A percentile compares a stretch with the other conserved stretches of the same genome.
phyloP scores from a whole-genome alignment of 2,113 vertebrate species.

The Astatoreochromis straeleni region DNA sequence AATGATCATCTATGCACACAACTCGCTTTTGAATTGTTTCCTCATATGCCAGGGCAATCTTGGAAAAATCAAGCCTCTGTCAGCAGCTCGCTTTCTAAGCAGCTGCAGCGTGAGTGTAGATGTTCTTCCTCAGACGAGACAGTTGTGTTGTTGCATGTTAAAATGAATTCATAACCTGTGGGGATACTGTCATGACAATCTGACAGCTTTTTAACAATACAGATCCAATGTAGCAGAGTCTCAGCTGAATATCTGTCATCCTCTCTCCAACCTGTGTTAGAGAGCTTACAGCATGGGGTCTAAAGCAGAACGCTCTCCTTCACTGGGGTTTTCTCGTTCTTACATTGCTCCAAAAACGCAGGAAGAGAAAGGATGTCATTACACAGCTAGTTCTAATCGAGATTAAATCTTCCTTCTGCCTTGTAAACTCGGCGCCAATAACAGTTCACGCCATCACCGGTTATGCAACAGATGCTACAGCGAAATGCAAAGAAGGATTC shows the following conservation, averaged over 20 bases:
- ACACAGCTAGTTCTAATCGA: neutral
- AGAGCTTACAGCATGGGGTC: neutral
- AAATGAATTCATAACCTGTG: constrained; percentile 54
- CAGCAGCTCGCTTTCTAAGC: neutral
- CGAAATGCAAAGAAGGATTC: neutral
- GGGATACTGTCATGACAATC: constrained; percentile 17
- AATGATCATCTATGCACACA: neutral
- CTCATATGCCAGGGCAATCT: neutral
- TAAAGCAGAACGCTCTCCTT: neutral
- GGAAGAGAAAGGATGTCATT: neutral
- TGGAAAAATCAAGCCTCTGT: neutral
- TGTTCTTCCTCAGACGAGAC: neutral
- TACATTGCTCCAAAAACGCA: neutral
- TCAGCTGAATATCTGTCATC: constrained; percentile 12
- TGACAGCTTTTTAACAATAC: constrained; percentile 35
- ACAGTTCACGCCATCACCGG: neutral
- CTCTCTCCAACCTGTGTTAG: neutral
- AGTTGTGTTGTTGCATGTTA: constrained; percentile 17
- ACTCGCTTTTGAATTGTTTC: fast-evolving
- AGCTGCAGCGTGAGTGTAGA: neutral
- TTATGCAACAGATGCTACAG: constrained; percentile 5
- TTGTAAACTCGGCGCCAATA: neutral
- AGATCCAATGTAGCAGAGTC: constrained; percentile 9
- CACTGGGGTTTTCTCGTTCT: neutral
- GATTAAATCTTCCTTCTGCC: neutral